Conservation (phyloP, 64 coral and sea anemone species). For the Actinia equina region DNA sequence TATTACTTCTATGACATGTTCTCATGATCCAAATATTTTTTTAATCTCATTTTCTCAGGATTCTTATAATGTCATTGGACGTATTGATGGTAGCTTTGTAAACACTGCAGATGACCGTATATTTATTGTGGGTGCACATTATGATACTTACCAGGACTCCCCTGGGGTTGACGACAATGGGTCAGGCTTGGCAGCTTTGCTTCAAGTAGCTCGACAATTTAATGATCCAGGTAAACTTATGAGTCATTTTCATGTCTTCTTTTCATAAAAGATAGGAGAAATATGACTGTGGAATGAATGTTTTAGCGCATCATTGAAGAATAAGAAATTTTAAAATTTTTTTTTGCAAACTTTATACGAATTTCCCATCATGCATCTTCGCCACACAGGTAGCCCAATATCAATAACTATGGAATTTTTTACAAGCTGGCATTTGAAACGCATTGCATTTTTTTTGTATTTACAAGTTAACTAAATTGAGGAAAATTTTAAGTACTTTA, state of each 20-base stretch:
- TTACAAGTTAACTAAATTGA: too few relatives aligned
- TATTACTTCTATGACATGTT: too few relatives aligned
- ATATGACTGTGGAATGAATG: neutral
- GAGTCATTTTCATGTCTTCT: neutral
- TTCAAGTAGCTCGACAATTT: slow-evolving; percentile 46
- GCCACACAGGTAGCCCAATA: neutral
- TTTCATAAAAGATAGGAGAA: neutral
- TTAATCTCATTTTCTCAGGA: neutral
- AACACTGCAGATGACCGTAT: slow-evolving; percentile 42
- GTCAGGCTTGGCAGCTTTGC: slow-evolving; percentile 64
- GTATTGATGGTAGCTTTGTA: slow-evolving; percentile 40
- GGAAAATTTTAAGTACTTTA: too few relatives aligned
- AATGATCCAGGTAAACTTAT: slow-evolving; percentile 2
- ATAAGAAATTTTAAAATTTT: neutral
- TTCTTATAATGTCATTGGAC: slow-evolving; percentile 48
- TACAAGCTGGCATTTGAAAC: too few relatives aligned
- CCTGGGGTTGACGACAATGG: slow-evolving; percentile 79
- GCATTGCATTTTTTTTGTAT: too few relatives aligned
- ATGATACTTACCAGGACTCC: slow-evolving; percentile 45
- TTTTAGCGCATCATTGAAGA: too few relatives aligned
- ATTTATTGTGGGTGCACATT: slow-evolving; percentile 67
- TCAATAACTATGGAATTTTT: neutral
- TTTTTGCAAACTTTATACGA: neutral
- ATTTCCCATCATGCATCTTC: neutral
- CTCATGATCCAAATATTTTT: neutral